Base-by-base conservation (phyloP, 2,888 invertebrate genomes). In the Idaea aversata region DNA sequence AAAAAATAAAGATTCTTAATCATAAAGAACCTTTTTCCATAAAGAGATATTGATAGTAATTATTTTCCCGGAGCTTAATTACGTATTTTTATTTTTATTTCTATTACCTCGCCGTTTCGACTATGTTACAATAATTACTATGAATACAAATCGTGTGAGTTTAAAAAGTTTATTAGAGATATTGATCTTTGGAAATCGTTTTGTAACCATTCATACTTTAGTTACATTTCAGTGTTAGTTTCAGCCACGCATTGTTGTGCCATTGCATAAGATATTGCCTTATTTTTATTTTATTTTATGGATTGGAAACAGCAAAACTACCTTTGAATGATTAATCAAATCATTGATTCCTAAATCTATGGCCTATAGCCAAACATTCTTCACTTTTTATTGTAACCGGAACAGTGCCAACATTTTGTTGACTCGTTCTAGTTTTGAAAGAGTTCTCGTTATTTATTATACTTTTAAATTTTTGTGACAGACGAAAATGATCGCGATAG, bases 311-410 rank as follows among this genome's bases (percentile, higher is more conserved):
- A 47, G 10, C 47, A 47, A 5, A 10, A 47, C 4, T 47, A 47
- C 0, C 47, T 47, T 10, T 47, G 47, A 47, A 47, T 47, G 13
- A 47, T 47, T 47, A 47, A 10, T 47, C 7, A 47, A 47, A 47
- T 47, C 47, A 47, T 47, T 47, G 47, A 47, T 47, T 47, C 47
- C 47, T 47, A 47, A 5, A 47, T 13, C 47, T 10, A 62, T 57
- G 63, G 63, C 36, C 35, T 5, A n/a, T 36, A 36, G 63, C 63
- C 63, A 63, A 25, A 36, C 35, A 59, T 58, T 64, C 61, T 62
- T 61, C 34, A 58, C 15, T 38, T 47, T 47, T 47, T 47, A 47
- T 47, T 47, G 47, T 6, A 10, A 10, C 47, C 2, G 47, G 47
- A 47, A 38, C 38, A 47, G 47, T 38, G 61, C 36, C 61, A 63